Base-by-base conservation (phyloP, 37 sponge, comb jelly and placozoan species). In the Tethya wilhelma region DNA sequence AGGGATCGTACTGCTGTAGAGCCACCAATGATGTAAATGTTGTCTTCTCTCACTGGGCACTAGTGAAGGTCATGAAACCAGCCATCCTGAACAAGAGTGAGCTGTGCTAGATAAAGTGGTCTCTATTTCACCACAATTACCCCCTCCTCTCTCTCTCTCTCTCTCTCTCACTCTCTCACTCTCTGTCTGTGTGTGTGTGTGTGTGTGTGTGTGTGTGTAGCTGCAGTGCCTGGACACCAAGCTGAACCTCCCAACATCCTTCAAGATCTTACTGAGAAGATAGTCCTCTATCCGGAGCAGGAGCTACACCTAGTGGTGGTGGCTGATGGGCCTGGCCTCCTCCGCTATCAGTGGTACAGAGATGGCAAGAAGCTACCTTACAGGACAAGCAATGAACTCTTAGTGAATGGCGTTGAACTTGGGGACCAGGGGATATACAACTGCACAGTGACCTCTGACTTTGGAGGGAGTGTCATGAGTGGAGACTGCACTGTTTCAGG, bases 301-400 rank as follows among this genome's bases (percentile, higher is more conserved):
- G 73, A 79, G 69, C 53, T 79, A 0, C 68, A 41, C 3, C 40
- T 79, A 4, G 44, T 53, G 26, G 79, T 79, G 1, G 79, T 44
- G 34, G 79, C 79, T 22, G 12, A 2, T 38, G 19, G 31, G 28
- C 56, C 58, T 42, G 87, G 53, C 25, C 17, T 45, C 4, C 71
- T 93, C 46, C 14, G 17, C 43, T 91, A 91, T 73, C 95, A 90
- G 85, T 94, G 95, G 95, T 91, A 77, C 70, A 55, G 79, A 31
- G 78, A 94, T 36, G 73, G 77, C 30, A 20, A 63, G 32, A 26
- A 57, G 14, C 75, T 91, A 22, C 30, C 53, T 29, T 89, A 87
- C 42, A 78, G 78, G 0, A 81, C 67, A 0, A 8, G 55, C 11
- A 55, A 28, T 5, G 89, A 82, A 23, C 44, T 94, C 29, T 41